Evolutionary conservation across 2,888 invertebrate species (phyloP).

Genomic region (Eueremaeus valkanovi): DNA sequence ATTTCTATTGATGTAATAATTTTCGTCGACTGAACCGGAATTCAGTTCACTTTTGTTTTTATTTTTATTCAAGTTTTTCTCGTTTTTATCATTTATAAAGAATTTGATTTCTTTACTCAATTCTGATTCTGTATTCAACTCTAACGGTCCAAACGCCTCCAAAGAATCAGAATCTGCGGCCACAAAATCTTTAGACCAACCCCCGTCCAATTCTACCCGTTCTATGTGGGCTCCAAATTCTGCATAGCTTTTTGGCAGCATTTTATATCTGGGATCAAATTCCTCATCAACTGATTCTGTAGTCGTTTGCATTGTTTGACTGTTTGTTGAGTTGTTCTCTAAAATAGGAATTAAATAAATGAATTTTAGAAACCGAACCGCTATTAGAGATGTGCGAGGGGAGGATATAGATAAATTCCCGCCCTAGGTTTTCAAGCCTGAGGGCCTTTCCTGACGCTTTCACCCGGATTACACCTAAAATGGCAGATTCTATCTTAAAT

Average conservation of each 20-base stretch:
- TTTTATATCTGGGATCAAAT: background rate
- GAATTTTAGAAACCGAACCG: too few species aligned
- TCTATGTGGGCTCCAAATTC: background rate
- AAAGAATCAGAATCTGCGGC: background rate
- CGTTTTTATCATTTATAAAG: background rate
- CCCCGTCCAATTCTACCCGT: background rate
- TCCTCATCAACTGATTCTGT: background rate
- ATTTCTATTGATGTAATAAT: background rate
- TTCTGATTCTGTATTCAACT: background rate
- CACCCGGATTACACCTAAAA: too few species aligned
- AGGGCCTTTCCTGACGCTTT: too few species aligned
- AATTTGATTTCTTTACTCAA: background rate
- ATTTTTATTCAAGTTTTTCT: background rate
- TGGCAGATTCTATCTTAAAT: too few species aligned
- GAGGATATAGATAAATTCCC: too few species aligned
- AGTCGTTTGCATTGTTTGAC: background rate
- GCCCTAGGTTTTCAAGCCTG: too few species aligned
- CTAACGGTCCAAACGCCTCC: background rate
- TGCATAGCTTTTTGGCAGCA: background rate
- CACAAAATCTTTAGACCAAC: background rate
- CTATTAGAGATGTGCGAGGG: too few species aligned
- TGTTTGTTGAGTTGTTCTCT: too few species aligned
- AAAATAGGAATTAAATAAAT: too few species aligned
- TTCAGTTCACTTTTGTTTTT: background rate
- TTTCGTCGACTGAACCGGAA: background rate